These are phyloP conservation scores for Ophioderma brevispina DNA, from an alignment of 35 echinoderm and acorn worm species.

Conservation along the genomic window DNA sequence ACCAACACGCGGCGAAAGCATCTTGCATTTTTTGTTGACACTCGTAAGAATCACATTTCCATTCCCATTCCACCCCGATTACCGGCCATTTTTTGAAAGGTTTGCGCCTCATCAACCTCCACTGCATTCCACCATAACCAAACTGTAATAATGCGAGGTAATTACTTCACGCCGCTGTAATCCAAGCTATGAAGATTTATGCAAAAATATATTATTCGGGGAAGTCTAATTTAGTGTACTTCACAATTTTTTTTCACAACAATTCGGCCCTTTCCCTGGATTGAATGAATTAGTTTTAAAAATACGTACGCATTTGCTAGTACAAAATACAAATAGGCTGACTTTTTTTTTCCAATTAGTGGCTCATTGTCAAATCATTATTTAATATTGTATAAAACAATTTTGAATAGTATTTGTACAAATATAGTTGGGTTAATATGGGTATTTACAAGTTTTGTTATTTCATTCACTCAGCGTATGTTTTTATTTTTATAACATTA, in stretches of 20 bases:
- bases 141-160: neutral
- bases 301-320: neutral
- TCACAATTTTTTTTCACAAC: neutral
- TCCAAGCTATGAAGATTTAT: no score
- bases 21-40: slow-evolving; percentile 94
- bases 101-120: neutral
- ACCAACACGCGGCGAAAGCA: slow-evolving; percentile 83
- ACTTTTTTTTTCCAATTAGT: neutral
- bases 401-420: neutral
- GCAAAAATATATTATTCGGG: neutral
- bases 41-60: slow-evolving; percentile 95
- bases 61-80: slow-evolving; percentile 95
- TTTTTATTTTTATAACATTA: neutral
- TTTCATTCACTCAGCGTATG: neutral
- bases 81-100: slow-evolving; percentile 70
- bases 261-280: neutral
- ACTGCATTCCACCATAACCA: neutral
- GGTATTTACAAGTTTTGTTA: neutral
- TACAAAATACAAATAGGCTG: neutral
- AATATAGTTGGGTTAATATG: neutral
- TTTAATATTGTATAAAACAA: neutral
- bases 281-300: neutral
- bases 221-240: neutral
- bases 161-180: neutral
- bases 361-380: no score